Evolutionary conservation across 2,113 vertebrate species (phyloP).

Genomic region (Sapajus apella): DNA sequence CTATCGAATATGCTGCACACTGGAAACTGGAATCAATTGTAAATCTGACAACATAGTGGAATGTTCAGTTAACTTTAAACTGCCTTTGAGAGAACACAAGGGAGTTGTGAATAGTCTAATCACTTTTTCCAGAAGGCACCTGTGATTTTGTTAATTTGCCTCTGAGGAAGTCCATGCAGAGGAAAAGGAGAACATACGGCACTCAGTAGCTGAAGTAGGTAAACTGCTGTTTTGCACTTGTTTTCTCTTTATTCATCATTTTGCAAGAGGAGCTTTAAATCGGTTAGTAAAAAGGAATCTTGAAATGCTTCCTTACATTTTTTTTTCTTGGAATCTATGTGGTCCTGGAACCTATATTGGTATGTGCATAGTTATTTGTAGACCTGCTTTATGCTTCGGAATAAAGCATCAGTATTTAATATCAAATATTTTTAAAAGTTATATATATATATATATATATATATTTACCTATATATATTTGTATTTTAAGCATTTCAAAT

Average conservation of each 20-base stretch:
- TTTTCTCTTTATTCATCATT: conserved; percentile 61
- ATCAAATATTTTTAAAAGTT: no score
- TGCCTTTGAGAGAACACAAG: conserved; percentile 70
- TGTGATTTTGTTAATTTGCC: conserved; percentile 57
- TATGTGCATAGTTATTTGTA: neutral
- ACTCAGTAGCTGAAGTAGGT: conserved; percentile 36
- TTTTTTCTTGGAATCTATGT: neutral
- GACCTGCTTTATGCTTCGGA: neutral
- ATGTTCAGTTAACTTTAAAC: conserved; percentile 69
- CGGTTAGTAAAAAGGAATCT: conserved; percentile 44
- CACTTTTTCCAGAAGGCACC: conserved; percentile 67
- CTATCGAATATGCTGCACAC: neutral
- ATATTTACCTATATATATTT: no score
- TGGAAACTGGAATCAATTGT: conserved; percentile 64
- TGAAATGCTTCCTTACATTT: neutral
- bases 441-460: no score
- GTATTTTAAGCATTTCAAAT: no score
- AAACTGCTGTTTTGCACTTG: conserved; percentile 63
- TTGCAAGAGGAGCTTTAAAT: conserved; percentile 48
- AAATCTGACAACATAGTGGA: conserved; percentile 53
- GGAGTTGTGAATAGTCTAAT: conserved; percentile 66
- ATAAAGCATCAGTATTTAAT: neutral
- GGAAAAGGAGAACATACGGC: conserved; percentile 1
- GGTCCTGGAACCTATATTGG: neutral
- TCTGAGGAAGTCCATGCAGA: conserved; percentile 38